Base-by-base conservation (phyloP, 1,140 invertebrate genomes). In the Scaptomyza pallida region DNA sequence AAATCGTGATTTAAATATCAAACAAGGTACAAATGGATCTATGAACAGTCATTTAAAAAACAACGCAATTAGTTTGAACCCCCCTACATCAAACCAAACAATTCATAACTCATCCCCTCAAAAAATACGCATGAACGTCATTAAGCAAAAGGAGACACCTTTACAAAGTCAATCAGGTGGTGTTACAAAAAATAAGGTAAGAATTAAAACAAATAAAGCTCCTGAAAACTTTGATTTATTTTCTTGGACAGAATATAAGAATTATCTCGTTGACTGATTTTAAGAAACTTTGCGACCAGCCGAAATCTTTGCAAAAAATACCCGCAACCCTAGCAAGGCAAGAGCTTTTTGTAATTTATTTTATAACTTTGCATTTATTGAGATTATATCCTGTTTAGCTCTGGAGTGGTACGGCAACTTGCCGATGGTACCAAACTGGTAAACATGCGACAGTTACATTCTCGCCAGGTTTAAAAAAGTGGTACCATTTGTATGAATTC, bases 231-330 rank as follows among this genome's bases (percentile, higher is more conserved):
- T 8, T 43, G 43, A 33, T 54, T 0, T 5, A 26, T 21, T 47
- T 50, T 61, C 3, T 30, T 19, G 12, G 26, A 2, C 43, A 90
- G 89, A 90, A 89, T 65, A 89, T 91, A 72, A 75, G 89, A 50
- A 91, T 91, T 50, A 89, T 91, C 51, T 91, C 89, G 37, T 68
- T 91, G 52, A 91, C 78, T 30, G 89, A 91, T 68, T 91, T 90
- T 21, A 90, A 90, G 40, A 90, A 90, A 41, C 73, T 90, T 3
- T 89, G 79, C 60, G 72, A 65, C 56, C 79, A 80, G 33, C 30
- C 79, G 10, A 90, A 90, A 57, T 64, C 78, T 1, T 33, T 89
- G 9, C 89, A 90, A 19, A 90, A 89, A 72, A 79, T 90, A 62
- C 89, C 89, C 5, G 75, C 71, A 51, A 76, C 83, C 0, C 37